Evolutionary conservation across 2,797 vertebrate species (phyloP), one percentile per base, ranked within the genome.

Genomic region (Cynopterus sphinx): DNA sequence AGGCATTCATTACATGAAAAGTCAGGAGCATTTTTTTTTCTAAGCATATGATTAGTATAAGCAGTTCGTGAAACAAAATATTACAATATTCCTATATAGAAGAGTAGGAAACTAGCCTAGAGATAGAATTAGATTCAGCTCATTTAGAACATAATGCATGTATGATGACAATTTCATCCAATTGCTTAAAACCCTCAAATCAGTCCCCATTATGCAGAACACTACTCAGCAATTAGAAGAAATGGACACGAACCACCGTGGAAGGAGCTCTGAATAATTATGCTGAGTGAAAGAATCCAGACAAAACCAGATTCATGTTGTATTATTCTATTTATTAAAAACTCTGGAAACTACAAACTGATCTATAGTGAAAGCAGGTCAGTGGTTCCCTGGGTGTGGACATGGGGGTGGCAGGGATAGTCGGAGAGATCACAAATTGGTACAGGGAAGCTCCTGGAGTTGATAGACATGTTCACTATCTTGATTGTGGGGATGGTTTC

Each of bases 11-110:
- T 36, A 68, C n/a, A 36, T 17, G 26, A 81, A 81, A 6, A 26
- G 36, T 51, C 28, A 43, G 15, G 36, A 43, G 79, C 9, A n/a
- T 22, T 33, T 49, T 57, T 74, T 49, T 65, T 63, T 7, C 36
- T 81, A 86, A 91, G 59, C 28, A 33, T n/a, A 26, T 87, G 51
- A 85, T 36, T 55, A 63, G 16, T 19, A 61, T 22, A 87, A 57
- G 71, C 71, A 49, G 33, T 9, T 92, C 43, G 78, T 33, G 51
- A 6, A 43, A 70, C 15, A 90, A 90, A 41, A 81, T 10, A 51
- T 39, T 78, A 12, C 15, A 94, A 46, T 73, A 83, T 83, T 70
- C 33, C 31, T 83, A 83, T 49, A 86, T 51, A 94, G 67, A 91
- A 91, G 28, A 67, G 19, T n/a, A 70, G 46, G 51, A 94, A 79